These are phyloP conservation scores for Mercenaria mercenaria DNA, from an alignment of 1,140 invertebrate genomes.

Conservation along the genomic window DNA sequence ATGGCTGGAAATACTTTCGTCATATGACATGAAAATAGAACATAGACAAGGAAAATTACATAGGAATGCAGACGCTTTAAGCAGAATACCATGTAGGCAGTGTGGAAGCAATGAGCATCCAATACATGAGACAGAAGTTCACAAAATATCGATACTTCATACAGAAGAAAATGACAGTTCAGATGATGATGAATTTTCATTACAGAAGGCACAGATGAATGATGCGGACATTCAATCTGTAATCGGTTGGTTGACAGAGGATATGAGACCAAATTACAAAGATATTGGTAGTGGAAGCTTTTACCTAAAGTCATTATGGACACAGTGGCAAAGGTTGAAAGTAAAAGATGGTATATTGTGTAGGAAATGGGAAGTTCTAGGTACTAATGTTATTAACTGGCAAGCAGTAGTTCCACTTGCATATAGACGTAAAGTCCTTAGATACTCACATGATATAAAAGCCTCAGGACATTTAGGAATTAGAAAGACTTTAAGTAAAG, in stretches of 20 bases:
- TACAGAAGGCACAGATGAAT: background rate
- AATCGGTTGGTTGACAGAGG: background rate
- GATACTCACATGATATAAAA: constrained; percentile 11
- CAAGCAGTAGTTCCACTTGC: constrained; percentile 31
- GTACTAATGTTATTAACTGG: background rate
- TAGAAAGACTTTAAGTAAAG: constrained; percentile 36
- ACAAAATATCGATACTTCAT: background rate
- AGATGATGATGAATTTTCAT: background rate
- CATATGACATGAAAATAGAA: constrained; percentile 71
- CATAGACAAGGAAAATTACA: constrained; percentile 72
- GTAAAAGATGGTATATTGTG: background rate
- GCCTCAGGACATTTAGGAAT: constrained; percentile 21
- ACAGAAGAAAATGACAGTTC: background rate
- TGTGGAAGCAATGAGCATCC: background rate
- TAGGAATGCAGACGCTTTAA: constrained; percentile 73
- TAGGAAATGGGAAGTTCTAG: constrained; percentile 5
- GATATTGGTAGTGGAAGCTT: background rate
- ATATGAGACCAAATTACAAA: background rate
- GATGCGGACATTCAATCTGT: background rate
- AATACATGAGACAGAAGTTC: background rate
- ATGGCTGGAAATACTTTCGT: constrained; percentile 72
- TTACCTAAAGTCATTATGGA: constrained; percentile 23
- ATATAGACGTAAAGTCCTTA: background rate
- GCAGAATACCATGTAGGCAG: constrained; percentile 43
- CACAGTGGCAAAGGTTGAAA: background rate